These are phyloP conservation scores for Porites australiensis DNA, from an alignment of 64 coral and sea anemone species.

Conservation along the genomic window DNA sequence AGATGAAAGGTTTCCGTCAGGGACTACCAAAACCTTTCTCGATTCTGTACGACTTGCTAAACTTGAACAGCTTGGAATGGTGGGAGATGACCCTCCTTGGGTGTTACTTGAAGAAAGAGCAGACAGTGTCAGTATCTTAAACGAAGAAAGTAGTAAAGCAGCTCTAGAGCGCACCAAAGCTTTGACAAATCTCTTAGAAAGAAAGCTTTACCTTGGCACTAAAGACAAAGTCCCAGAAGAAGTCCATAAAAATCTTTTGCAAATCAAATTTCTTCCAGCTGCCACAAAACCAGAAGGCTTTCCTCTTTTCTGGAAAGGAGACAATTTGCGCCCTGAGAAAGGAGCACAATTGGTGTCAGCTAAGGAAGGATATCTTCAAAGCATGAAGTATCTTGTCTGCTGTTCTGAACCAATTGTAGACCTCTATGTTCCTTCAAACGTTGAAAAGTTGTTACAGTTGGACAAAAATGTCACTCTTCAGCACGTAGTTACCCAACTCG, in stretches of 20 bases:
- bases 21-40: slow-evolving; percentile 30
- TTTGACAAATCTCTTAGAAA: slow-evolving; percentile 36
- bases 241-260: background rate
- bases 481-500: background rate
- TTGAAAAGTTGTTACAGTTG: background rate
- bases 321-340: background rate
- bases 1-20: slow-evolving; percentile 71
- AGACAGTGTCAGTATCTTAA: slow-evolving; percentile 40
- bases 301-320: slow-evolving; percentile 79
- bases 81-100: slow-evolving; percentile 63
- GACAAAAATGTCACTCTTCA: background rate
- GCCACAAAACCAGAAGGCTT: slow-evolving; percentile 68
- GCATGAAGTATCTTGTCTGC: slow-evolving; percentile 65
- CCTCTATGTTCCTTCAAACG: background rate
- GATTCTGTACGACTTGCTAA: slow-evolving; percentile 19
- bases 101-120: slow-evolving; percentile 67
- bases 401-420: slow-evolving; percentile 33
- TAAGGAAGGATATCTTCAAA: slow-evolving; percentile 19
- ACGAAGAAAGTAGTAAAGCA: background rate
- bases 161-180: slow-evolving; percentile 2
- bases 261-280: slow-evolving; percentile 69
- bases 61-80: slow-evolving; percentile 76
- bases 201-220: slow-evolving; percentile 18
- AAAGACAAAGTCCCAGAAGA: background rate
- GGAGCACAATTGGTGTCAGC: background rate